phyloP scores from a whole-genome alignment of 2,113 vertebrate genomes.

The Okapia johnstoni region DNA sequence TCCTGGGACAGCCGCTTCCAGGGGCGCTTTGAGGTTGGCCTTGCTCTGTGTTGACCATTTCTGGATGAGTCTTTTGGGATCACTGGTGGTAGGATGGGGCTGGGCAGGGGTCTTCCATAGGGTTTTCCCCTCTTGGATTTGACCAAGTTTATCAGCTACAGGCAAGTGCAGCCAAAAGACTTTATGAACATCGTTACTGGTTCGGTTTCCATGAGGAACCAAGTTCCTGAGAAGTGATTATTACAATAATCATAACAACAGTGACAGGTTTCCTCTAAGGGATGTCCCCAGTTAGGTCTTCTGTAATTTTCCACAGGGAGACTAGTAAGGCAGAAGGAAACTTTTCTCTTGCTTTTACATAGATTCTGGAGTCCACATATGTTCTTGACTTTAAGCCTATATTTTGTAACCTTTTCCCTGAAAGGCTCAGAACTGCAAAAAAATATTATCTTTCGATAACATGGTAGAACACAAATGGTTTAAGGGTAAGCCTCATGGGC shows the following conservation, averaged over 20 bases:
- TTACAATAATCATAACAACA: not conserved
- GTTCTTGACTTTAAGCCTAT: fast-evolving
- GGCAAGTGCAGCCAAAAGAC: not conserved
- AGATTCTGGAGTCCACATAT: fast-evolving
- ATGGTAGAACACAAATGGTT: not conserved
- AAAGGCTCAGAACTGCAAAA: not conserved
- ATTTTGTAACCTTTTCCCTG: not conserved
- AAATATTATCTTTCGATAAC: not conserved
- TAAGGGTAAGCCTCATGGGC: not conserved
- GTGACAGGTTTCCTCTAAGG: too few species aligned
- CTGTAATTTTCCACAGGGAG: not conserved
- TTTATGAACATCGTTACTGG: not conserved
- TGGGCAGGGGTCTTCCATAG: fast-evolving
- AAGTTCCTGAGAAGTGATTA: not conserved
- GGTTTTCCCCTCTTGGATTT: not conserved
- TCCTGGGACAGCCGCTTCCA: not conserved
- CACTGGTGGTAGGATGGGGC: fast-evolving
- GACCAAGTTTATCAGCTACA: fast-evolving
- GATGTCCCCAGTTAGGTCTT: not conserved
- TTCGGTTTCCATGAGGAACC: not conserved
- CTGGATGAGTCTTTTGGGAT: not conserved
- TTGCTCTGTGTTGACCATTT: not conserved
- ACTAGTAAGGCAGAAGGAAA: not conserved
- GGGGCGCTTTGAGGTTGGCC: not conserved
- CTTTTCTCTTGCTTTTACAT: not conserved